Evolutionary conservation across 2,797 vertebrate genomes (phyloP).

Genomic region (Chrosomus eos): DNA sequence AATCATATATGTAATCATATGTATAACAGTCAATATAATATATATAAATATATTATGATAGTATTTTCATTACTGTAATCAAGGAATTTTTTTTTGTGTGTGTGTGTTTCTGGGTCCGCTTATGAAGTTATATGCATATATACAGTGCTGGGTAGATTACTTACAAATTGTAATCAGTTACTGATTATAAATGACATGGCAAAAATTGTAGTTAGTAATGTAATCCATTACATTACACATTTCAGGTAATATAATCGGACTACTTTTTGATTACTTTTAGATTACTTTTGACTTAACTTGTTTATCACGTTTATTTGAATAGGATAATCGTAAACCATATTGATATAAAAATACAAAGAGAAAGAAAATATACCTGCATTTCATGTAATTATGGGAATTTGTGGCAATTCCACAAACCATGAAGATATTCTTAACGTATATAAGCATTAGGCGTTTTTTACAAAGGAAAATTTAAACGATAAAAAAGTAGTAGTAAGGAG

Average conservation of each 20-base stretch:
- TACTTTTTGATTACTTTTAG: not conserved
- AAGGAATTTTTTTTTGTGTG: not conserved
- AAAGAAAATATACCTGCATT: not conserved
- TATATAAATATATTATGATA: not conserved
- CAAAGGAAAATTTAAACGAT: not conserved
- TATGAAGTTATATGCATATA: not conserved
- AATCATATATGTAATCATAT: not conserved
- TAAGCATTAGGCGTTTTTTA: not conserved
- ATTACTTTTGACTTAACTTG: not conserved
- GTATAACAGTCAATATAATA: not conserved
- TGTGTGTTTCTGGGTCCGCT: not conserved
- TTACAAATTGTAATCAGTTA: not conserved
- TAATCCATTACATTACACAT: not conserved
- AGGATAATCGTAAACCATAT: not conserved
- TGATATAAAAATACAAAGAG: not conserved
- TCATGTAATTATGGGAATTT: not conserved
- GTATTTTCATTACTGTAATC: not conserved
- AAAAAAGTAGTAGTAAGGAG: not conserved
- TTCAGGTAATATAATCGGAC: not conserved
- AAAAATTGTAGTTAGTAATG: not conserved
- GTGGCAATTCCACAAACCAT: not conserved
- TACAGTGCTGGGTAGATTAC: not conserved
- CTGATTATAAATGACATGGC: not conserved
- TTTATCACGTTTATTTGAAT: not conserved
- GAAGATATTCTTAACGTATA: not conserved